These are phyloP conservation scores for Ligdia adustata DNA, from an alignment of 2,888 invertebrate species.

Conservation along the genomic window DNA sequence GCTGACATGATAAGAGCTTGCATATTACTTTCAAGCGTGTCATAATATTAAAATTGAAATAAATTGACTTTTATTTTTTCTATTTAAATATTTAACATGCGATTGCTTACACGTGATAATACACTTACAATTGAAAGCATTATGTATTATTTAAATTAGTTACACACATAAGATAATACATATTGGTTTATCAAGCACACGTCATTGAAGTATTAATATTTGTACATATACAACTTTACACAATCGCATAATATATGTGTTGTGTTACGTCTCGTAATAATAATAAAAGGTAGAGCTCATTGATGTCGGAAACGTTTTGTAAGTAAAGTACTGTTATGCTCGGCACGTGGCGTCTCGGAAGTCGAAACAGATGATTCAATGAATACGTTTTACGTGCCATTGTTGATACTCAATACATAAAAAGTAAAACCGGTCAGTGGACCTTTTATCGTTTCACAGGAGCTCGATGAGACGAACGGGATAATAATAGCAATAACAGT, in stretches of 20 bases:
- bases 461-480: constrained; percentile 68
- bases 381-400: constrained; percentile 79
- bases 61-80: too few relatives aligned
- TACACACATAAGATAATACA: constrained; percentile 7
- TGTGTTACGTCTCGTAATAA: constrained; percentile 22
- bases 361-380: constrained; percentile 72
- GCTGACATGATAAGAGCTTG: too few relatives aligned
- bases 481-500: constrained; percentile 82
- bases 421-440: constrained; percentile 80
- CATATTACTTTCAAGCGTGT: too few relatives aligned
- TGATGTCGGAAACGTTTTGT: constrained; percentile 33
- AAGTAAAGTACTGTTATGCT: constrained; percentile 42
- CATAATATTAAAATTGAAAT: too few relatives aligned
- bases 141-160: too few relatives aligned
- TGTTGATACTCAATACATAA: constrained; percentile 77
- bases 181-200: constrained; percentile 19
- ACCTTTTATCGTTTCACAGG: constrained; percentile 76
- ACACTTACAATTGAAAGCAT: too few relatives aligned
- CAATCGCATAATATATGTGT: constrained; percentile 18
- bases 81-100: too few relatives aligned
- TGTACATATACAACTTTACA: constrained; percentile 21
- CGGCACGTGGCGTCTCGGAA: constrained; percentile 56
- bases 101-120: too few relatives aligned
- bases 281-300: constrained; percentile 35
- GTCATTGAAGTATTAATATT: constrained; percentile 20